A percentile compares a stretch with the other conserved stretches of the same genome.
Evolutionary conservation across 35 echinoderm and acorn worm species (phyloP).

Genomic region (Acanthaster planci): DNA sequence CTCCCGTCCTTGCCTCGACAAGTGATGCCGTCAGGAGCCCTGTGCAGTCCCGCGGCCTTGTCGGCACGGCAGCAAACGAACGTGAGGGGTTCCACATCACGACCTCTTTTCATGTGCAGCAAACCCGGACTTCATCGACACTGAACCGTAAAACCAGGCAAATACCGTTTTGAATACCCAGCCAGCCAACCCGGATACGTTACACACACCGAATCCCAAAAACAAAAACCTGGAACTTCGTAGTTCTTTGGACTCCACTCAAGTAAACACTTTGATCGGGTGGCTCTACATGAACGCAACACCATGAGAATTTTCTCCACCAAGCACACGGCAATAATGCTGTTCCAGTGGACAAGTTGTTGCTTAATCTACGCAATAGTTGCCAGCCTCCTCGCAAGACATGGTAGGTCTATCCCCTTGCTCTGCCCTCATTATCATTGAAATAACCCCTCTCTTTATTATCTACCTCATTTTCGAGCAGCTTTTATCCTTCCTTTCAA

Average conservation of each 20-base stretch:
- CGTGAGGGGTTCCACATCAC: neutral
- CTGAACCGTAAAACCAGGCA: neutral
- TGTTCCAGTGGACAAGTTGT: neutral
- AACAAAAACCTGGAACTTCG: neutral
- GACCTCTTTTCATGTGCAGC: neutral
- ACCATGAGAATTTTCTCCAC: neutral
- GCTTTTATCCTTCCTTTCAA: neutral
- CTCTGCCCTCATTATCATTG: neutral
- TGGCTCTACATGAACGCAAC: neutral
- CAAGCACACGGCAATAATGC: neutral
- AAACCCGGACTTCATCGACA: neutral
- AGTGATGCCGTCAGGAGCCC: neutral
- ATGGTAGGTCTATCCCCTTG: slow-evolving; percentile 16
- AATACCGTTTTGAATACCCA: neutral
- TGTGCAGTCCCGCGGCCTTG: neutral
- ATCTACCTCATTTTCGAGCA: neutral
- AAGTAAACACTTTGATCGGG: neutral
- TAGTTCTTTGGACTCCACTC: too few species aligned
- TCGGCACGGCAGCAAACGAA: neutral
- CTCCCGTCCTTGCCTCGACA: neutral
- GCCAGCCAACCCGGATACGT: neutral
- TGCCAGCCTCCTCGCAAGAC: neutral
- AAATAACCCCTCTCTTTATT: neutral
- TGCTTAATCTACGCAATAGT: neutral
- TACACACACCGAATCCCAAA: neutral